Percentiles rank a stretch among this genome's conserved stretches.
These are phyloP conservation scores for Oceanites oceanicus DNA, from an alignment of 2,113 vertebrate genomes.

Conservation along the genomic window DNA sequence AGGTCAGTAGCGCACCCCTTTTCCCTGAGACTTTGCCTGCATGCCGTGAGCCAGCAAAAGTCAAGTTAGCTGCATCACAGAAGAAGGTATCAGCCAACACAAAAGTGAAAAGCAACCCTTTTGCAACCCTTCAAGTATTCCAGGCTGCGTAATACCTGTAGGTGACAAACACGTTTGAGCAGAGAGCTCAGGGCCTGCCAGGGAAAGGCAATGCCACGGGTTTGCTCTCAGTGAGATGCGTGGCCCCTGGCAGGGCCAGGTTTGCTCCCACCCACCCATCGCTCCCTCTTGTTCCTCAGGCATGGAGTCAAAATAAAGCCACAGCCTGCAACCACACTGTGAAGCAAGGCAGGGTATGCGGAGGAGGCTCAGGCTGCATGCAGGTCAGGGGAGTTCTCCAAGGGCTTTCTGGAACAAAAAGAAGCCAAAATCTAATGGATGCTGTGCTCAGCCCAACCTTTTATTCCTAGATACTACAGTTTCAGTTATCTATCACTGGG, in stretches of 20 bases:
- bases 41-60: accelerated
- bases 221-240: accelerated
- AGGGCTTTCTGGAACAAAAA: not conserved
- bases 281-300: not conserved
- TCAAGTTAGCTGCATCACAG: accelerated
- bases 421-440: not conserved
- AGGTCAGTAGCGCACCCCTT: not conserved
- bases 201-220: not conserved
- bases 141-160: not conserved
- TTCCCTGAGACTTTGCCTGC: accelerated
- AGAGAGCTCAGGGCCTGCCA: not conserved
- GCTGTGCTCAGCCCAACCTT: not conserved
- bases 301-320: not conserved
- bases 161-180: accelerated
- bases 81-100: not conserved
- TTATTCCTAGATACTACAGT: not conserved
- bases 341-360: not conserved
- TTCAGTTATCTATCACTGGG: not conserved
- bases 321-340: not conserved
- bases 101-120: not conserved
- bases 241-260: not conserved
- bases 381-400: not conserved
- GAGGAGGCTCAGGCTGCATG: not conserved
- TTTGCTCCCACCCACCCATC: not conserved
- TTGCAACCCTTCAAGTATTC: not conserved